These are phyloP conservation scores for Gymnothorax reevesii DNA, from an alignment of 2,797 vertebrate genomes.

Conservation along the genomic window DNA sequence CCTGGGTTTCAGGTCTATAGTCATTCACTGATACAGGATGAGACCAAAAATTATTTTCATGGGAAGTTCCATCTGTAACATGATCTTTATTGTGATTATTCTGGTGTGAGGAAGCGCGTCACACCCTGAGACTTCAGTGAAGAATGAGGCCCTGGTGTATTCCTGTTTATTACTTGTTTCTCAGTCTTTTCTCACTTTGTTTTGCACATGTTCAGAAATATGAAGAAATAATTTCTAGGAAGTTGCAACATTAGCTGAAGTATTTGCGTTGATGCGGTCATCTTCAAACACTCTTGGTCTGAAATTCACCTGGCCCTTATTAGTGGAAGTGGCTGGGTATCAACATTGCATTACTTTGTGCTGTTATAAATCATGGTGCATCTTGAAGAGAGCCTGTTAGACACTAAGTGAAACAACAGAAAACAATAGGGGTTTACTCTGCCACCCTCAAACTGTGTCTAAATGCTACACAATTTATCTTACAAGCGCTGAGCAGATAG, in stretches of 20 bases:
- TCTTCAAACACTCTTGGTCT: not conserved
- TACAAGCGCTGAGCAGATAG: too few species aligned
- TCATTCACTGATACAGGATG: constrained; percentile 42
- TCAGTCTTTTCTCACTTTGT: not conserved
- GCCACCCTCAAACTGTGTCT: too few species aligned
- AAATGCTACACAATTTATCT: too few species aligned
- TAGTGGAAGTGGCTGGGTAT: not conserved
- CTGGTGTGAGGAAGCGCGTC: constrained; percentile 55
- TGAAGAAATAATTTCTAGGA: not conserved
- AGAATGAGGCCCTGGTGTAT: constrained; percentile 30
- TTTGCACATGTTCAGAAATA: not conserved
- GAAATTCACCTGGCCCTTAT: constrained; percentile 11
- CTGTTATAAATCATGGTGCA: not conserved
- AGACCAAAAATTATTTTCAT: constrained; percentile 45
- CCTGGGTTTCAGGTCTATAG: constrained; percentile 60
- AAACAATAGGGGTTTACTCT: too few species aligned
- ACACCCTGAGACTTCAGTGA: constrained; percentile 40
- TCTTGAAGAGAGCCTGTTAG: too few species aligned
- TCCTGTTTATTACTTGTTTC: constrained; percentile 45
- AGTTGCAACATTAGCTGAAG: not conserved
- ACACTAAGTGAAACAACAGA: too few species aligned
- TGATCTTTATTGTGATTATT: constrained; percentile 45
- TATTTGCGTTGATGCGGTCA: not conserved
- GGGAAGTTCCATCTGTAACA: constrained; percentile 74
- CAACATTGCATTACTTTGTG: not conserved